Evolutionary conservation across 2,797 vertebrate genomes (phyloP).

Genomic region (Eulemur mongoz): DNA sequence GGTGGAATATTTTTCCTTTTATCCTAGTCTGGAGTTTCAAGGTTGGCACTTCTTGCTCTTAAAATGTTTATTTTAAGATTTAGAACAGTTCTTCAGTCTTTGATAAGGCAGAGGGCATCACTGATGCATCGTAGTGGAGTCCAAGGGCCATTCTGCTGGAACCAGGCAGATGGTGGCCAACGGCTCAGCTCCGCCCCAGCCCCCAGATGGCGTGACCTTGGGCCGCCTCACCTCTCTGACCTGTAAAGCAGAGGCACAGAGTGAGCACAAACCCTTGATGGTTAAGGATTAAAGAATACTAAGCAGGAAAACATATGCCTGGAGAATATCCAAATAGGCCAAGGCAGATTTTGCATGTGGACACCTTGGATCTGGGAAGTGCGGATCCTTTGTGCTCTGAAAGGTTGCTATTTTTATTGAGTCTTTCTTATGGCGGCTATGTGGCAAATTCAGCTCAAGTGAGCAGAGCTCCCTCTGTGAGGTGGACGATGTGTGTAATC

Average conservation of each 20-base stretch:
- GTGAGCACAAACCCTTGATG: neutral
- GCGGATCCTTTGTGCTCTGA: neutral
- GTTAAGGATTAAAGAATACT: neutral
- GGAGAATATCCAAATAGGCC: neutral
- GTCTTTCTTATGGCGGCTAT: neutral
- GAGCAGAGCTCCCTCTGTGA: neutral
- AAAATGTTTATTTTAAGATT: slow-evolving; percentile 50
- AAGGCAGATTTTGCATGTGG: neutral
- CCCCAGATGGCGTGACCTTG: neutral
- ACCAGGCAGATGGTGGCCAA: neutral
- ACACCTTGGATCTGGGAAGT: neutral
- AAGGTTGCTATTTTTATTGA: neutral
- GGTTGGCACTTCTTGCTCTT: slow-evolving; percentile 64
- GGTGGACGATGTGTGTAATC: fast-evolving
- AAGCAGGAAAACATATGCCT: neutral
- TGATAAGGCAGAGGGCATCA: neutral
- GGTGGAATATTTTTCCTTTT: slow-evolving; percentile 63
- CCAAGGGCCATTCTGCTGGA: fast-evolving
- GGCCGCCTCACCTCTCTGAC: neutral
- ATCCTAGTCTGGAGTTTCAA: slow-evolving; percentile 73
- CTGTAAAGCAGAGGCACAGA: neutral
- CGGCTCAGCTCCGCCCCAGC: neutral
- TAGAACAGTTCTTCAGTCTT: neutral
- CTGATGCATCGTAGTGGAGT: fast-evolving
- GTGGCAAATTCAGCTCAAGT: neutral